These are phyloP conservation scores for Pedicia rivosa DNA, from an alignment of 2,888 invertebrate genomes.

Conservation along the genomic window DNA sequence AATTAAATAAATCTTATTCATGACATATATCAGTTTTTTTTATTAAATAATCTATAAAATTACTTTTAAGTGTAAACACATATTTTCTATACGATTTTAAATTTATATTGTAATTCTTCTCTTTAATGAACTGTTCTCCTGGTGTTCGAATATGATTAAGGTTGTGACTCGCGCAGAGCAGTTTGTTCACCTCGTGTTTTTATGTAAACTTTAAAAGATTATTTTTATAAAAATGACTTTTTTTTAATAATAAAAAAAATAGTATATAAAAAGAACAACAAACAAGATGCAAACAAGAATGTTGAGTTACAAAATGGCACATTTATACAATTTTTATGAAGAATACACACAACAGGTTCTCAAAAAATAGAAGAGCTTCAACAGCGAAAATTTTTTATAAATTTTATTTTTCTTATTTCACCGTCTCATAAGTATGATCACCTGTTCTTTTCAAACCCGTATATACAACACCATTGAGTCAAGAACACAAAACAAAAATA, in stretches of 20 bases:
- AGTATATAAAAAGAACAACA: background rate
- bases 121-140: too few species aligned
- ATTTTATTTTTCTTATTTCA: background rate
- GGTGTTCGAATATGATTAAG: slow-evolving; percentile 2
- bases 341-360: background rate
- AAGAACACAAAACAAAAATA: background rate
- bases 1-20: slow-evolving; percentile 1
- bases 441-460: background rate
- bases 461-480: slow-evolving; percentile 3
- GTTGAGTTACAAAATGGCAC: background rate
- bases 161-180: slow-evolving; percentile 4
- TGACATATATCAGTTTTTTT: background rate
- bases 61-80: background rate
- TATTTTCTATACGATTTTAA: too few species aligned
- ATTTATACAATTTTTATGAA: slow-evolving; percentile 1
- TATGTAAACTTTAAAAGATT: background rate
- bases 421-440: background rate
- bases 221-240: background rate
- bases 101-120: too few species aligned
- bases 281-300: background rate
- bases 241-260: background rate
- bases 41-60: background rate
- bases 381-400: too few species aligned
- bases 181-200: slow-evolving; percentile 1
- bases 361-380: too few species aligned